These are phyloP conservation scores for Rhinichthys klamathensis DNA, from an alignment of 2,113 vertebrate species.

Conservation along the genomic window DNA sequence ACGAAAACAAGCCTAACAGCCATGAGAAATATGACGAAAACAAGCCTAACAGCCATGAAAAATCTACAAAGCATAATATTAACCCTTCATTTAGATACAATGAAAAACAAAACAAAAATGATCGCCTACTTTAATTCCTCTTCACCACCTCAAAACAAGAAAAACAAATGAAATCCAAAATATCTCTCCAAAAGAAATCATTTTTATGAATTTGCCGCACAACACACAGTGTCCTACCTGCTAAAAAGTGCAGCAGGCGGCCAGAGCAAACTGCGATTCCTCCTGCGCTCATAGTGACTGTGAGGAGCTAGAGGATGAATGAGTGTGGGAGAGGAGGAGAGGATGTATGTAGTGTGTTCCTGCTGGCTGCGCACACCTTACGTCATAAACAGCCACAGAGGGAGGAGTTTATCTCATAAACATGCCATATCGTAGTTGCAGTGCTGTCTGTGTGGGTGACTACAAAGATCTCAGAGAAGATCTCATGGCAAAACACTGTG, in stretches of 20 bases:
- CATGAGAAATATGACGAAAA: background rate
- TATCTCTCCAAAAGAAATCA: too few relatives aligned
- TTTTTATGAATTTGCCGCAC: background rate
- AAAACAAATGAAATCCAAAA: background rate
- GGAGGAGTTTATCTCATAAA: constrained; percentile 83
- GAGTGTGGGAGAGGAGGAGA: constrained; percentile 66
- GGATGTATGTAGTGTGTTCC: constrained; percentile 58
- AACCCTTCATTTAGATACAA: background rate
- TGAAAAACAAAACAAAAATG: background rate
- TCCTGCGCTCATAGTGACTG: constrained; percentile 42
- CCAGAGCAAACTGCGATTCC: constrained; percentile 55
- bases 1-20: background rate
- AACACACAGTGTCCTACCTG: constrained; percentile 78
- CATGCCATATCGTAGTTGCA: constrained; percentile 84
- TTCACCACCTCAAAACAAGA: background rate
- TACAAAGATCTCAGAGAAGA: background rate
- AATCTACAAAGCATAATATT: background rate
- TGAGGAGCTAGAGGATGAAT: constrained; percentile 55
- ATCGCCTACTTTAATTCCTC: background rate
- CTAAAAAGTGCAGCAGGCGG: constrained; percentile 83
- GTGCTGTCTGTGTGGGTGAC: constrained; percentile 56
- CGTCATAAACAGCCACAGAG: constrained; percentile 79
- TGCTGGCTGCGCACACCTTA: constrained; percentile 78
- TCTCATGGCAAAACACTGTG: background rate
- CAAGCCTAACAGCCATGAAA: background rate